phyloP scores from a whole-genome alignment of 2,113 vertebrate genomes.

The Aptenodytes patagonicus region DNA sequence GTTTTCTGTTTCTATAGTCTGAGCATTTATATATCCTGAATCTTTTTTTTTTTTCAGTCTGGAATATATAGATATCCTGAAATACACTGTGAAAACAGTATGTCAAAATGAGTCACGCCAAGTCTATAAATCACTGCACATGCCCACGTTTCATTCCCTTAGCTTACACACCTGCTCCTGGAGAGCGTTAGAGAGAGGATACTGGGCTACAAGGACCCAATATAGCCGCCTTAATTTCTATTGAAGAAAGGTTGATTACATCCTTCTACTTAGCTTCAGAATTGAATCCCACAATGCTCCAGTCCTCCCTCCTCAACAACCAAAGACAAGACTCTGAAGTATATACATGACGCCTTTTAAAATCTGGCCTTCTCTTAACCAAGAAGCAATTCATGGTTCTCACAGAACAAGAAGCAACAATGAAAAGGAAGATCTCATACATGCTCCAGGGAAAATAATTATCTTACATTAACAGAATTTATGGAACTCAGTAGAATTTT shows the following conservation, averaged over 20 bases:
- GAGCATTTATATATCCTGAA: neutral
- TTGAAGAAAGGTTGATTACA: neutral
- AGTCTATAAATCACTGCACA: neutral
- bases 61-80: neutral
- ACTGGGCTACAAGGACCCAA: neutral
- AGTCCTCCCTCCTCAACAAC: neutral
- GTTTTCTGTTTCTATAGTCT: neutral
- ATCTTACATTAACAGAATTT: neutral
- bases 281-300: neutral
- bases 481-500: neutral
- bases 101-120: neutral
- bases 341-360: neutral
- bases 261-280: neutral
- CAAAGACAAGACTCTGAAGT: neutral
- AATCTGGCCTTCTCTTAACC: neutral
- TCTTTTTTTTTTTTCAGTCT: neutral
- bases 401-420: neutral
- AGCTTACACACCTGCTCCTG: neutral
- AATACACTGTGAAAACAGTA: neutral
- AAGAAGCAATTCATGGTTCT: neutral
- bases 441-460: neutral
- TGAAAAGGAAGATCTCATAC: neutral
- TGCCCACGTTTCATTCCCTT: neutral
- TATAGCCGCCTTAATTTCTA: neutral
- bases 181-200: neutral